Percentiles rank a stretch among this genome's conserved stretches.
Conservation (phyloP, 2,113 vertebrate genomes). For the Tachysurus fulvidraco region DNA sequence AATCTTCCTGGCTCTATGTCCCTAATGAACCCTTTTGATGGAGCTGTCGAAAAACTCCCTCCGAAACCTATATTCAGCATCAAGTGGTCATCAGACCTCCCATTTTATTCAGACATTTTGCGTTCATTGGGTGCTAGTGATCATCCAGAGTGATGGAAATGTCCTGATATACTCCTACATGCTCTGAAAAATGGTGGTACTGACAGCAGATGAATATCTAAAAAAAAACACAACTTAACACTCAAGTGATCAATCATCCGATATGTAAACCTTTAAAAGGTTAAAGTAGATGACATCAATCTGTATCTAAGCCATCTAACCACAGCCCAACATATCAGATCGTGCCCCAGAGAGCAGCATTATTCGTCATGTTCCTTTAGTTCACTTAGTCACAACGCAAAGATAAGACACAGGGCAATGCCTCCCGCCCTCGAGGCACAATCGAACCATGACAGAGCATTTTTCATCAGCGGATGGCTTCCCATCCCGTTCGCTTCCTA, state of each 20-base stretch:
- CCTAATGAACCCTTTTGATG: constrained; percentile 57
- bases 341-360: constrained; percentile 32
- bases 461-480: constrained; percentile 29
- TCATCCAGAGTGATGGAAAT: neutral
- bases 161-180: neutral
- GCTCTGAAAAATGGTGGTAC: neutral
- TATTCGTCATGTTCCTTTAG: neutral
- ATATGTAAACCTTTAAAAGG: neutral
- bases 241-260: neutral
- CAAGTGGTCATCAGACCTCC: neutral
- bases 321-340: constrained; percentile 44
- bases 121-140: neutral
- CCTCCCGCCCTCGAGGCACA: constrained; percentile 20
- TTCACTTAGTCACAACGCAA: constrained; percentile 33
- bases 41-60: neutral
- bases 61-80: neutral
- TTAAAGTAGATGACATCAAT: neutral
- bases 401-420: constrained; percentile 25
- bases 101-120: neutral
- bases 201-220: neutral
- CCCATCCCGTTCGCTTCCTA: neutral
- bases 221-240: neutral
- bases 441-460: constrained; percentile 45
- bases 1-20: constrained; percentile 67
- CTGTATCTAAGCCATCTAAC: neutral